Evolutionary conservation across 1,140 invertebrate genomes (phyloP).

Genomic region (Eriosoma lanigerum): DNA sequence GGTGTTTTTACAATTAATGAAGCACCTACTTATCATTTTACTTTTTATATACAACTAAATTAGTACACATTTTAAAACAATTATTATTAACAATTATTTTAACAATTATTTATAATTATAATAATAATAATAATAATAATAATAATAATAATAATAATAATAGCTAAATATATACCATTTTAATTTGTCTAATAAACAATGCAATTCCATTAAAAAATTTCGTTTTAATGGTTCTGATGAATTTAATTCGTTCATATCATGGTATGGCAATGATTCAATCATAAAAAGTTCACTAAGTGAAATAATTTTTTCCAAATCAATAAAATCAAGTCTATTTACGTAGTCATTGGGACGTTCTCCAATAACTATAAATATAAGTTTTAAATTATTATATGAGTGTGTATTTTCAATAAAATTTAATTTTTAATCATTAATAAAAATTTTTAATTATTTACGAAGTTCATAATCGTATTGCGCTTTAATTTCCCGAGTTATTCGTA

Average conservation of each 20-base stretch:
- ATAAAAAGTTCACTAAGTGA: slow-evolving; percentile 28
- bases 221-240: slow-evolving; percentile 38
- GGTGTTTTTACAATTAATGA: too few relatives aligned
- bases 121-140: too few relatives aligned
- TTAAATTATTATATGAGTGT: too few relatives aligned
- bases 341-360: slow-evolving; percentile 15
- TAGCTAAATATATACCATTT: too few relatives aligned
- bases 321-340: background rate
- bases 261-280: background rate
- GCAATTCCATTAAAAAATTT: slow-evolving; percentile 16
- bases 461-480: slow-evolving; percentile 32
- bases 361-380: slow-evolving; percentile 1
- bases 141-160: too few relatives aligned
- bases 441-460: slow-evolving; percentile 22
- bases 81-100: too few relatives aligned
- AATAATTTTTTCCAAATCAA: slow-evolving; percentile 38
- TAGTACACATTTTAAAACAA: too few relatives aligned
- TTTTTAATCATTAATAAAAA: too few relatives aligned
- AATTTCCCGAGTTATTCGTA: slow-evolving; percentile 19
- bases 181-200: slow-evolving; percentile 14
- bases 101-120: too few relatives aligned
- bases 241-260: background rate
- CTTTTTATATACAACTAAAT: too few relatives aligned
- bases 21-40: too few relatives aligned
- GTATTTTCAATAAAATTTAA: too few relatives aligned